Evolutionary conservation across 2,888 invertebrate species (phyloP).

Genomic region (Dicroscelio sp.): DNA sequence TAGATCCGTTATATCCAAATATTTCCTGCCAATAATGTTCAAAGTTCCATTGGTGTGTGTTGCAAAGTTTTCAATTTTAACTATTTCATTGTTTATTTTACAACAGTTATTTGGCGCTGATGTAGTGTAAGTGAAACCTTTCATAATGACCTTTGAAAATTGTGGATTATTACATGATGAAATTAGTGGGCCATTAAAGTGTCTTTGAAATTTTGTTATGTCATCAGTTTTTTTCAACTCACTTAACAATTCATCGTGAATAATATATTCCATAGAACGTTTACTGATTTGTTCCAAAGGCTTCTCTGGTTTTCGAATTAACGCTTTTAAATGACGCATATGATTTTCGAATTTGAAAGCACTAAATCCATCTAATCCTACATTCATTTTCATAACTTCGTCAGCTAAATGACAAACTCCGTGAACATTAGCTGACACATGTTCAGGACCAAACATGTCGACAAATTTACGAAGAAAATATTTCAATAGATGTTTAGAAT

Average conservation of each 20-base stretch:
- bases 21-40: slow-evolving; percentile 16
- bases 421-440: slow-evolving; percentile 60
- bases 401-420: slow-evolving; percentile 59
- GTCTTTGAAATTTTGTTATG: not conserved
- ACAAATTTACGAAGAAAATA: slow-evolving; percentile 20
- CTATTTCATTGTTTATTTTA: not conserved
- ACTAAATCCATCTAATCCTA: slow-evolving; percentile 54
- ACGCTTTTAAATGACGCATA: slow-evolving; percentile 51
- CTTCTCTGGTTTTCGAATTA: slow-evolving; percentile 61
- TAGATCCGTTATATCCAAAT: not conserved
- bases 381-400: slow-evolving; percentile 32
- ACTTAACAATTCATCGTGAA: not conserved
- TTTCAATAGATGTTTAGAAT: slow-evolving; percentile 40
- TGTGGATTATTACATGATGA: slow-evolving; percentile 19
- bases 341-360: slow-evolving; percentile 67
- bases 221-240: not conserved
- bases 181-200: slow-evolving; percentile 17
- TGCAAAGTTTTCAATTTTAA: slow-evolving; percentile 22
- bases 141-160: not conserved
- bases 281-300: slow-evolving; percentile 49
- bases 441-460: slow-evolving; percentile 52
- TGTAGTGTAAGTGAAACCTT: slow-evolving; percentile 8
- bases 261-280: not conserved
- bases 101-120: slow-evolving; percentile 1
- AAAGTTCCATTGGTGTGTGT: not conserved